Conservation (phyloP, 2,113 vertebrate species). For the Microcebus lehilahytsara region DNA sequence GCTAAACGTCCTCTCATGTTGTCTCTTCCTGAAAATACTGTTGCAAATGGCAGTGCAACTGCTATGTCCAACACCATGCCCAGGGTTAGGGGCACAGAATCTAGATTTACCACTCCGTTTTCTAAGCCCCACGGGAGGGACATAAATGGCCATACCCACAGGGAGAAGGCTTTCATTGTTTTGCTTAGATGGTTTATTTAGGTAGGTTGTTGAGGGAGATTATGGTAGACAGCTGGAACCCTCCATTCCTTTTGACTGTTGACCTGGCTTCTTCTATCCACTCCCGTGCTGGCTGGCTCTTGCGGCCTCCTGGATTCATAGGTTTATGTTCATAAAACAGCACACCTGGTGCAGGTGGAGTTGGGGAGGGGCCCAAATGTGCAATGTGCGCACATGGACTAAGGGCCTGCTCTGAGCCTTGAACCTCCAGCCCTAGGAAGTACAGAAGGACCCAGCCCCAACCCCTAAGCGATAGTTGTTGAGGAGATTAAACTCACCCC, state of each 20-base stretch:
- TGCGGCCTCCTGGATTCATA: not conserved
- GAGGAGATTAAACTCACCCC: not conserved
- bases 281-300: not conserved
- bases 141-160: fast-evolving
- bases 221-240: not conserved
- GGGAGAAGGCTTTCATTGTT: not conserved
- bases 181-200: not conserved
- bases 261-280: not conserved
- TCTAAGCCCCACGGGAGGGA: not conserved
- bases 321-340: not conserved
- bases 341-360: not conserved
- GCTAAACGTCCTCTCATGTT: not conserved
- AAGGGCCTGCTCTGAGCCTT: not conserved
- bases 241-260: not conserved
- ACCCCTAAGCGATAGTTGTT: not conserved
- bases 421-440: not conserved
- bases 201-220: not conserved
- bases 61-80: not conserved
- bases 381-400: not conserved
- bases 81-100: not conserved
- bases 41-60: fast-evolving
- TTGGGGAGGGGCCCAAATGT: fast-evolving
- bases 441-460: not conserved
- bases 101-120: not conserved
- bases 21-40: not conserved